A percentile compares a stretch with the other conserved stretches of the same genome.
phyloP scores from a whole-genome alignment of 2,113 vertebrate genomes.

The Vulpes vulpes region DNA sequence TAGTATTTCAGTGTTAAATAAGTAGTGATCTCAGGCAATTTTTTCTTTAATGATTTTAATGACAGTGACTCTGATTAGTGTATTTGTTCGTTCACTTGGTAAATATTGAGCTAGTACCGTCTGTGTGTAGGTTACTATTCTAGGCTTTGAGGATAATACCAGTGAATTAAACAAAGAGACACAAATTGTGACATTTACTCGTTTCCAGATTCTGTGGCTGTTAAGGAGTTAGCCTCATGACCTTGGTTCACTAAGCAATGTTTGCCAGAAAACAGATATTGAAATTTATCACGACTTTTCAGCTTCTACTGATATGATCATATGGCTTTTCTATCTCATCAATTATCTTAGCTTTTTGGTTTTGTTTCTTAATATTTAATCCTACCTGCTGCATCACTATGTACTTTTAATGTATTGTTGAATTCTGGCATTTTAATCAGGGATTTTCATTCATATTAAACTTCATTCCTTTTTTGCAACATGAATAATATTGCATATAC shows the following conservation, averaged over 20 bases:
- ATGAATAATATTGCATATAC: neutral
- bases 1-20: neutral
- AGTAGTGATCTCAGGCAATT: neutral
- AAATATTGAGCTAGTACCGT: neutral
- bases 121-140: neutral
- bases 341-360: neutral
- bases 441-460: slow-evolving; percentile 26
- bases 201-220: neutral
- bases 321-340: neutral
- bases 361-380: neutral
- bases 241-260: neutral
- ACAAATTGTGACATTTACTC: neutral
- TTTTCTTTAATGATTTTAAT: neutral
- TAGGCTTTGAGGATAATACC: neutral
- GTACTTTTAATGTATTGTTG: slow-evolving; percentile 33
- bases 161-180: neutral
- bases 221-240: neutral
- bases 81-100: neutral
- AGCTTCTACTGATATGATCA: neutral
- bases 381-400: neutral
- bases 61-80: neutral
- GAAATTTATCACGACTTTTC: neutral
- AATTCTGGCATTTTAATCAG: slow-evolving; percentile 3
- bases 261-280: neutral
- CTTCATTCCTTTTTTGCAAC: neutral